Conservation (phyloP, 2,888 invertebrate species). For the Gastrophysa polygoni region DNA sequence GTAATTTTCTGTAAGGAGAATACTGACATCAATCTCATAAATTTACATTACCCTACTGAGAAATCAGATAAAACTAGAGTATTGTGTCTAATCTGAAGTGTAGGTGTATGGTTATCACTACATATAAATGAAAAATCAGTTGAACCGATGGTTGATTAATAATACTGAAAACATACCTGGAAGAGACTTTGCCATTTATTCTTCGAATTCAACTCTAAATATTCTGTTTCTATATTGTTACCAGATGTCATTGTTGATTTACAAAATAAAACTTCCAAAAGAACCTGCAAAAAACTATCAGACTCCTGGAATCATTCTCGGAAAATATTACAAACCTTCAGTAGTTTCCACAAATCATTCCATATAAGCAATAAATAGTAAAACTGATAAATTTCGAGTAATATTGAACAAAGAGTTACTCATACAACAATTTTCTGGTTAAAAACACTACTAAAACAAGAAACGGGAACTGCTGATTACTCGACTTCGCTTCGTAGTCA, state of each 20-base stretch:
- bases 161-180: slow-evolving; percentile 64
- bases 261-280: slow-evolving; percentile 22
- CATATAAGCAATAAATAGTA: slow-evolving; percentile 44
- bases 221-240: slow-evolving; percentile 73
- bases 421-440: neutral
- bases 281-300: slow-evolving; percentile 16
- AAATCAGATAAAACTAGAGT: too few relatives aligned
- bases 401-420: slow-evolving; percentile 27
- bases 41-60: too few relatives aligned
- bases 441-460: neutral
- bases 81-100: too few relatives aligned
- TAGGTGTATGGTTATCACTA: neutral
- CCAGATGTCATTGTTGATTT: slow-evolving; percentile 48
- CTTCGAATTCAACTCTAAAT: slow-evolving; percentile 70
- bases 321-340: neutral
- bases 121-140: neutral
- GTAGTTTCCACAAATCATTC: slow-evolving; percentile 44
- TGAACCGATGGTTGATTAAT: neutral
- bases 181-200: slow-evolving; percentile 74
- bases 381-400: slow-evolving; percentile 23
- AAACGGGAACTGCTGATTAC: neutral
- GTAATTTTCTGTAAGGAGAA: slow-evolving; percentile 73
- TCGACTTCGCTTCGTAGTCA: too few relatives aligned
- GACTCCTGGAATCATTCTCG: neutral
- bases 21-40: slow-evolving; percentile 1